A percentile compares a stretch with the other conserved stretches of the same genome.
These are phyloP conservation scores for Hafferia zeledoni DNA, from an alignment of 2,797 vertebrate species.

Conservation along the genomic window DNA sequence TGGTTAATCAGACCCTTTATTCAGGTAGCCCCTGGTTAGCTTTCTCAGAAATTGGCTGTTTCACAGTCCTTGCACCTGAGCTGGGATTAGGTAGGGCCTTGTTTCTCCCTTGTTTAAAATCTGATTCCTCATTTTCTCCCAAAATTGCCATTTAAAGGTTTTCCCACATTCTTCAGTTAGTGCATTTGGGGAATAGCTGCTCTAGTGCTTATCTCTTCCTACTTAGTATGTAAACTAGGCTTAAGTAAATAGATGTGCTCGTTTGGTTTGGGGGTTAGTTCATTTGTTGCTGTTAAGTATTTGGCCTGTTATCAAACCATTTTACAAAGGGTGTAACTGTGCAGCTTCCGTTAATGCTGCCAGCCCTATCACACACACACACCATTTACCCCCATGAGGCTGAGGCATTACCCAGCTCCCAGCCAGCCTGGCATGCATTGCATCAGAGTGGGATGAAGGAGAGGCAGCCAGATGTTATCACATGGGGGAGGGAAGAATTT, in stretches of 20 bases:
- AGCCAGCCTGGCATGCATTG: background rate
- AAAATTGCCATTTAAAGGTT: background rate
- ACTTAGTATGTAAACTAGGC: conserved; percentile 33
- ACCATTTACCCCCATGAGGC: conserved; percentile 30
- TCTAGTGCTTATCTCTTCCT: background rate
- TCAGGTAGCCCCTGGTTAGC: background rate
- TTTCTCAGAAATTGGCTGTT: background rate
- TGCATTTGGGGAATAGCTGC: conserved; percentile 27
- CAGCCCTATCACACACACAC: background rate
- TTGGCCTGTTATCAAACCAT: conserved; percentile 58
- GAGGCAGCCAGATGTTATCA: conserved; percentile 41
- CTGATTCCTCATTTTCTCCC: background rate
- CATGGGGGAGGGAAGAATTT: background rate
- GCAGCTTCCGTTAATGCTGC: conserved; percentile 29
- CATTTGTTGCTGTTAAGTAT: conserved; percentile 52
- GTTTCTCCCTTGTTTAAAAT: background rate
- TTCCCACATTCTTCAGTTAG: background rate
- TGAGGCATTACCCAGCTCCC: conserved; percentile 26
- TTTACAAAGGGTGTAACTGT: conserved; percentile 58
- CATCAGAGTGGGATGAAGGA: background rate
- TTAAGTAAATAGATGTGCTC: conserved; percentile 16
- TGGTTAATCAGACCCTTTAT: background rate
- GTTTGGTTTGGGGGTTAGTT: conserved; percentile 56
- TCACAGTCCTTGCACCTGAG: background rate
- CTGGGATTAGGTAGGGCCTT: background rate